Evolutionary conservation across 2,113 vertebrate species (phyloP).

Genomic region (Lampris megalopsis): DNA sequence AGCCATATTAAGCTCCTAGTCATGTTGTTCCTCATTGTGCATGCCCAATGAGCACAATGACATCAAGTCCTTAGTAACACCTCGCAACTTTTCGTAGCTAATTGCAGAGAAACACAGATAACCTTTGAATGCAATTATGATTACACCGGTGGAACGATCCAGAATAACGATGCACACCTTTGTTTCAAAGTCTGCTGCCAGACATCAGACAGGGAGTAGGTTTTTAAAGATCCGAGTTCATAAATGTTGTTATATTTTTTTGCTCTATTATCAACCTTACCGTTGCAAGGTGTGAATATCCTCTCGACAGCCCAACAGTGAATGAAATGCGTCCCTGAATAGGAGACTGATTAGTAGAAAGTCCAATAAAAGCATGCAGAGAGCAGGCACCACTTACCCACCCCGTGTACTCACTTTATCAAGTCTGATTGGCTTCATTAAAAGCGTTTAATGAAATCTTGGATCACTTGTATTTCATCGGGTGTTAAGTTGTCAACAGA

Average conservation of each 20-base stretch:
- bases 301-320: conserved; percentile 20
- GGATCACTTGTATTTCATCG: conserved; percentile 22
- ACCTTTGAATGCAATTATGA: conserved; percentile 28
- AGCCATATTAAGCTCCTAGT: not conserved
- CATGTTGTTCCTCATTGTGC: not conserved
- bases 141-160: not conserved
- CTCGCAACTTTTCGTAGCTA: not conserved
- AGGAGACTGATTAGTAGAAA: conserved; percentile 73
- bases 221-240: not conserved
- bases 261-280: not conserved
- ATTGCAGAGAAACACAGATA: conserved; percentile 12
- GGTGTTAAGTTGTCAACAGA: not conserved
- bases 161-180: not conserved
- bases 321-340: conserved; percentile 55
- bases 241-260: not conserved
- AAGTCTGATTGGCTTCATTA: conserved; percentile 61
- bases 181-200: not conserved
- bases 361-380: conserved; percentile 52
- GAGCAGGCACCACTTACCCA: conserved; percentile 45
- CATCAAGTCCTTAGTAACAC: conserved; percentile 20
- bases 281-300: not conserved
- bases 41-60: not conserved
- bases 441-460: conserved; percentile 44
- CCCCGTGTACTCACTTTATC: conserved; percentile 44
- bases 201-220: not conserved